Evolutionary conservation across 2,113 vertebrate genomes (phyloP), one percentile per base, ranked within the genome.

Genomic region (Hippocampus guttulatus): DNA sequence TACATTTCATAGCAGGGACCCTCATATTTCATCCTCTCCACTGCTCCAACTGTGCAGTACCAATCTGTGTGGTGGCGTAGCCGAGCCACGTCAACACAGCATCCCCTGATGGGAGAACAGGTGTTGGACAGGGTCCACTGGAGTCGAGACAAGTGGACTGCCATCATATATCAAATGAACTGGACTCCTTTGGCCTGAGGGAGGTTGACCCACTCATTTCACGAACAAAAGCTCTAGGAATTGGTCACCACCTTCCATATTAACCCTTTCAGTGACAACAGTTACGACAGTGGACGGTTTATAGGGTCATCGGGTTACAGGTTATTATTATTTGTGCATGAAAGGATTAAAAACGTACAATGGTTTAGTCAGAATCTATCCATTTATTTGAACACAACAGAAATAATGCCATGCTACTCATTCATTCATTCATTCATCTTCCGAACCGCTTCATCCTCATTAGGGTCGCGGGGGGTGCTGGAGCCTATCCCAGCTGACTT

Each of bases 81-180:
- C 94, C 93, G 91, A 88, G 93, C 92, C 94, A 88, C 67, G 80
- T 74, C 84, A 88, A 89, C 87, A 89, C 87, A 85, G 85, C 84
- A 78, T 85, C 88, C 86, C 87, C 88, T 89, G 88, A 89, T 91
- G 90, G 84, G 85, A 87, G 84, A 89, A 90, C 90, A 91, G 88
- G 90, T 90, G 88, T 88, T 88, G 86, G 90, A 89, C 86, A 83
- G 87, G 84, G 85, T 89, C 90, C 90, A 90, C 84, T 77, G 84
- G 90, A 90, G 87, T 87, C 82, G 79, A 87, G 87, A 81, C 12
- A 82, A 84, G 80, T 69, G 71, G 79, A 75, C 89, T 81, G 85
- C 82, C 81, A 75, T 85, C 78, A 88, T 88, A 79, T 79, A 85
- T 89, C 86, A 83, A 78, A 81, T 82, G 73, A 84, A 88, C 78